Evolutionary conservation across 92 coral and sea anemone species (phyloP).

Genomic region (Zoanthus sansibaricus): DNA sequence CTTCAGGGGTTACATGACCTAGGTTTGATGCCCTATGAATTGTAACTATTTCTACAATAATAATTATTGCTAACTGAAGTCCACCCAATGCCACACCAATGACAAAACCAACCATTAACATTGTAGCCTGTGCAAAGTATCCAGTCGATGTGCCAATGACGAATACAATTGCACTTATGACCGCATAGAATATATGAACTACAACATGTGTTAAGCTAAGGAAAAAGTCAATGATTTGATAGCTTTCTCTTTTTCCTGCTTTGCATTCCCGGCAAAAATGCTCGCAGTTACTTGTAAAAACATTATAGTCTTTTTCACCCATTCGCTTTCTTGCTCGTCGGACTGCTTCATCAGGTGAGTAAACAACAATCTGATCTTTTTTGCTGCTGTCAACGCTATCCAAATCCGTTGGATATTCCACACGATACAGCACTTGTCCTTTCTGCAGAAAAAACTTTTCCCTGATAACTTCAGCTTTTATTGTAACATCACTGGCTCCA

Average conservation of each 20-base stretch:
- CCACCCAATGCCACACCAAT: constrained; percentile 67
- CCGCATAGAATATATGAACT: constrained; percentile 61
- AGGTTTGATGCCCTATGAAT: constrained; percentile 72
- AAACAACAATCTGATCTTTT: constrained; percentile 42
- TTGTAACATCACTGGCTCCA: constrained; percentile 71
- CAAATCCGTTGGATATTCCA: constrained; percentile 67
- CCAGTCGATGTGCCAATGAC: constrained; percentile 76
- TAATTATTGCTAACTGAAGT: constrained; percentile 71
- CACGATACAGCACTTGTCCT: constrained; percentile 71
- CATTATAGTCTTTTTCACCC: constrained; percentile 85
- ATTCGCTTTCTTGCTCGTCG: constrained; percentile 78
- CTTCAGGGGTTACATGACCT: constrained; percentile 85
- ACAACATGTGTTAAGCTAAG: constrained; percentile 69
- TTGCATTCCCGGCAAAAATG: constrained; percentile 91
- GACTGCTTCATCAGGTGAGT: constrained; percentile 69
- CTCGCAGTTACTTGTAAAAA: constrained; percentile 86
- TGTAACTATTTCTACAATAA: constrained; percentile 64
- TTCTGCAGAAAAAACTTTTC: constrained; percentile 75
- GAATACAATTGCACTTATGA: constrained; percentile 70
- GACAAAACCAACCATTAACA: constrained; percentile 60
- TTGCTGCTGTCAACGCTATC: constrained; percentile 34
- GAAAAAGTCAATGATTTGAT: constrained; percentile 73
- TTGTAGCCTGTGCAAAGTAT: constrained; percentile 77
- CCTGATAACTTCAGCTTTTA: constrained; percentile 77
- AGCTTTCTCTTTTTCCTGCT: constrained; percentile 81